phyloP scores from a whole-genome alignment of 2,797 vertebrate genomes.

The Tarsius wallacei region DNA sequence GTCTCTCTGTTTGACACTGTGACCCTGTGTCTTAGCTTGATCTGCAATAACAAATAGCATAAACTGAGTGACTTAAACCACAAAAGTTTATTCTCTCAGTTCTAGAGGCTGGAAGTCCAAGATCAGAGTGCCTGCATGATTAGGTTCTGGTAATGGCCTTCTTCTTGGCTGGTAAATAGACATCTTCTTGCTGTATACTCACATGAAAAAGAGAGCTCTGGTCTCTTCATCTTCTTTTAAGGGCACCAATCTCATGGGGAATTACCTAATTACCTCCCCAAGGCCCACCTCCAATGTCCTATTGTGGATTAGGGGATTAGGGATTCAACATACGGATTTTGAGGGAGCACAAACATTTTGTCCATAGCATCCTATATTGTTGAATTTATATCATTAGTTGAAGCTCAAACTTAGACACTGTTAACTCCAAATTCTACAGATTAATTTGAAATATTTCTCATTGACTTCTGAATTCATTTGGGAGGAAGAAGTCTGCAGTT shows the following conservation, averaged over 20 bases:
- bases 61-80: not conserved
- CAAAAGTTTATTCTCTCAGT: too few species aligned
- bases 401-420: not conserved
- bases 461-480: conserved; percentile 43
- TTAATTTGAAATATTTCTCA: conserved; percentile 66
- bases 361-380: not conserved
- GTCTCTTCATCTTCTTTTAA: not conserved
- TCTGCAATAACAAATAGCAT: not conserved
- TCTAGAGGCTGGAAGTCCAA: too few species aligned
- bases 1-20: not conserved
- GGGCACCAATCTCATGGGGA: not conserved
- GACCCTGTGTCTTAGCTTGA: not conserved
- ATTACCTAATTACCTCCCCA: not conserved
- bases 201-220: not conserved
- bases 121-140: too few species aligned
- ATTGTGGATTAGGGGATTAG: not conserved
- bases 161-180: not conserved
- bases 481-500: conserved; percentile 4
- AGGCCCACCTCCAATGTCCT: not conserved
- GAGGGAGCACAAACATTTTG: not conserved
- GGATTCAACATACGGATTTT: not conserved
- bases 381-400: not conserved
- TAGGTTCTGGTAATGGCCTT: too few species aligned
- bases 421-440: conserved; percentile 38
- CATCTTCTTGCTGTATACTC: not conserved